Conservation (phyloP, 2,797 vertebrate genomes). For the Melanotaenia boesemani region DNA sequence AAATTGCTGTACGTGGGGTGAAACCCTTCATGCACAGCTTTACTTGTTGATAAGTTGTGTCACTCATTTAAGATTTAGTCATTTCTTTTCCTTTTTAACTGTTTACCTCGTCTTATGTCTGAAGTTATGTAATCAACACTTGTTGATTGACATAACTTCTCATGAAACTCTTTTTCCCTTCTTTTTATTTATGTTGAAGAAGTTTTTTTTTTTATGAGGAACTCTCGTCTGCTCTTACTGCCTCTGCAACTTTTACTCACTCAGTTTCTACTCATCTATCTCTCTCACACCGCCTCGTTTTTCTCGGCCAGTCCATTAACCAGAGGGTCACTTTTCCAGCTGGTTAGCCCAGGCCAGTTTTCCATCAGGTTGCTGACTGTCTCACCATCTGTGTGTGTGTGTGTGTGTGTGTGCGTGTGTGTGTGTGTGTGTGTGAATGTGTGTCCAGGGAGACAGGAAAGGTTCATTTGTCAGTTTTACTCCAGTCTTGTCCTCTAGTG, state of each 20-base stretch:
- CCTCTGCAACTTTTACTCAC: conserved; percentile 36
- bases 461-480: conserved; percentile 73
- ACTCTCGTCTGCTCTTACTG: neutral
- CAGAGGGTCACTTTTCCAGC: conserved; percentile 78
- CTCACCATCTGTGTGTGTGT: conserved; percentile 36
- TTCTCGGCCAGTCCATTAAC: conserved; percentile 63
- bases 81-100: no score
- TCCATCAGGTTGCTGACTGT: conserved; percentile 69
- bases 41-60: no score
- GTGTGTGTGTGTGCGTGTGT: conserved; percentile 44
- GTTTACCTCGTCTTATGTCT: no score
- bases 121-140: no score
- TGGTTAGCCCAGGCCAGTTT: conserved; percentile 67
- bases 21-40: no score
- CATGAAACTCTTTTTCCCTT: neutral
- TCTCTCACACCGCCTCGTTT: conserved; percentile 43
- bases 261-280: conserved; percentile 28
- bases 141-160: neutral
- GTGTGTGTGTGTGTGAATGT: conserved; percentile 30
- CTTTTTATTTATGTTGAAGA: neutral
- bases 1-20: no score
- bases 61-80: no score
- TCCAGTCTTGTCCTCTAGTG: conserved; percentile 57
- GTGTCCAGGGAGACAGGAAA: conserved; percentile 35
- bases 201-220: neutral